Conservation (phyloP, 2,113 vertebrate genomes). For the Misgurnus anguillicaudatus region DNA sequence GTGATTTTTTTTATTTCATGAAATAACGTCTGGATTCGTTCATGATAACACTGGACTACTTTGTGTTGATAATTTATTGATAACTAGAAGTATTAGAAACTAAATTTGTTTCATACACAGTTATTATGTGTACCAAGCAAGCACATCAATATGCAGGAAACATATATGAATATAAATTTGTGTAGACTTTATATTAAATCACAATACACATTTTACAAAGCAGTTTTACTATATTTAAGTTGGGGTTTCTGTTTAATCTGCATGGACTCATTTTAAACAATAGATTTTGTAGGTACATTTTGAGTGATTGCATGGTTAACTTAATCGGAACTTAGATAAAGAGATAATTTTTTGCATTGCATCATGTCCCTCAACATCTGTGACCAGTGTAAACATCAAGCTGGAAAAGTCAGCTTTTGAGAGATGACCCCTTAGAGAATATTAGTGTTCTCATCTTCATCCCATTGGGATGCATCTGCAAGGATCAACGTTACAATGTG, state of each 20-base stretch:
- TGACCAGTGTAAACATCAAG: background rate
- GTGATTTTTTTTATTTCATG: no score
- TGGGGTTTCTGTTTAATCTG: background rate
- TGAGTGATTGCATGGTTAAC: background rate
- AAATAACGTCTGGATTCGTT: no score
- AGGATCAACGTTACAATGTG: background rate
- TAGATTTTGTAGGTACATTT: background rate
- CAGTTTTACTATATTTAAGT: background rate
- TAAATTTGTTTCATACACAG: no score
- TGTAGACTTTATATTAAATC: no score
- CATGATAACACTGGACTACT: no score
- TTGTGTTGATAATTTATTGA: no score
- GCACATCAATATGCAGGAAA: no score
- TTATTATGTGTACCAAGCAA: no score
- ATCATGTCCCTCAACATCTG: slow-evolving; percentile 41
- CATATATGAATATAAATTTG: no score
- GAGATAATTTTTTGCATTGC: slow-evolving; percentile 23
- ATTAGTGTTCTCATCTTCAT: background rate
- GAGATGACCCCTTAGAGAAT: background rate
- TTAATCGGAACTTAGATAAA: background rate
- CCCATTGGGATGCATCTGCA: background rate
- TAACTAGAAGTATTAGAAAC: no score
- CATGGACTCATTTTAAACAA: background rate
- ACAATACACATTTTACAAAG: no score
- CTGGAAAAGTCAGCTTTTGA: background rate